Conservation (phyloP, 2,113 vertebrate genomes). For the Falco punctatus region DNA sequence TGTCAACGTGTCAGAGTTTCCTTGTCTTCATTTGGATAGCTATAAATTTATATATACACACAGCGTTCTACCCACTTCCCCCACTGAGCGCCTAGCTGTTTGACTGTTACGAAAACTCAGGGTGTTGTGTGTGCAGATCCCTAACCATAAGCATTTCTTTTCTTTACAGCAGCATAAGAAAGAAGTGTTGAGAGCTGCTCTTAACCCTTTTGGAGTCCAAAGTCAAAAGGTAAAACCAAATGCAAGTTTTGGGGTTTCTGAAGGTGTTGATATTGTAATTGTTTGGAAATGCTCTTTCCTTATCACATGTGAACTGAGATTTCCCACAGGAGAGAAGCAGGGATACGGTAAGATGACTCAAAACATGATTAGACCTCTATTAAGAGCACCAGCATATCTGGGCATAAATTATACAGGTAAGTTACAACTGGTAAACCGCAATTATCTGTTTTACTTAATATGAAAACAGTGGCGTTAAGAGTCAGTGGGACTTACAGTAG, state of each 20-base stretch:
- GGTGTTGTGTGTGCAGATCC: slow-evolving; percentile 12
- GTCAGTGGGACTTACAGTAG: slow-evolving; percentile 59
- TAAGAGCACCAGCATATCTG: slow-evolving; percentile 35
- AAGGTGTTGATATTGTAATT: not conserved
- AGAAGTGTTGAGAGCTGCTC: slow-evolving; percentile 73
- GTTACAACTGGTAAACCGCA: slow-evolving; percentile 16
- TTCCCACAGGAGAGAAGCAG: slow-evolving; percentile 23
- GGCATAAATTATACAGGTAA: slow-evolving; percentile 47
- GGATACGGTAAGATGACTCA: not conserved
- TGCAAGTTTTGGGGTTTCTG: not conserved
- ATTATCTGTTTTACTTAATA: slow-evolving; percentile 54
- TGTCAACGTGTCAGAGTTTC: not conserved
- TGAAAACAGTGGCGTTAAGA: slow-evolving; percentile 41
- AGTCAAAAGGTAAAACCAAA: slow-evolving; percentile 70
- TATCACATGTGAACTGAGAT: not conserved
- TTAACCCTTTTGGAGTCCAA: slow-evolving; percentile 66
- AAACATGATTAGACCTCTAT: slow-evolving; percentile 34
- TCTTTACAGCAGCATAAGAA: slow-evolving; percentile 69
- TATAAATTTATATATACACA: slow-evolving; percentile 59
- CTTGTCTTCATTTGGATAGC: slow-evolving; percentile 42
- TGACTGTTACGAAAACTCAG: slow-evolving; percentile 49
- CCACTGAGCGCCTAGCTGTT: slow-evolving; percentile 24
- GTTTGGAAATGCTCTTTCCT: slow-evolving; percentile 7
- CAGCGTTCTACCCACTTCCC: slow-evolving; percentile 31
- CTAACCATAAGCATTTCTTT: slow-evolving; percentile 66